phyloP scores from a whole-genome alignment of 2,797 vertebrate species.

The Champsocephalus gunnari region DNA sequence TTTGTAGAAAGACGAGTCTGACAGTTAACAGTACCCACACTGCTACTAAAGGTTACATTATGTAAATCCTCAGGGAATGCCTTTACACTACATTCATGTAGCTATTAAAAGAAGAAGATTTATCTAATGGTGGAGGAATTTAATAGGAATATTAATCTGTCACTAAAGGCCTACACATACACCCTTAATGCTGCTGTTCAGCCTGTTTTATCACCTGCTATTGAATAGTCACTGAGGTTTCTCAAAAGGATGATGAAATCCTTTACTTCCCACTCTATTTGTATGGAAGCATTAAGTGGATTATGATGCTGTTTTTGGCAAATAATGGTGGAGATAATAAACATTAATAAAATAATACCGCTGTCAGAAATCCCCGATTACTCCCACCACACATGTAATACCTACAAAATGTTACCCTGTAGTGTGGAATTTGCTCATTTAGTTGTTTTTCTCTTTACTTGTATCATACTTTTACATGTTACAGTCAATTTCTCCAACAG shows the following conservation, averaged over 20 bases:
- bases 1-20: constrained; percentile 21
- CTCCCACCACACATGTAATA: constrained; percentile 31
- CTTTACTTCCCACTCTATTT: constrained; percentile 34
- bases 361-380: constrained; percentile 7
- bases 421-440: neutral
- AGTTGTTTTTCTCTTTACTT: neutral
- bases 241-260: constrained; percentile 45
- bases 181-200: constrained; percentile 43
- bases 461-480: neutral
- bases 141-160: constrained; percentile 66
- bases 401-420: neutral
- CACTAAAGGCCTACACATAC: constrained; percentile 45
- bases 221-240: constrained; percentile 33
- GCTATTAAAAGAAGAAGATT: constrained; percentile 63
- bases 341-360: constrained; percentile 43
- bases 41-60: constrained; percentile 28
- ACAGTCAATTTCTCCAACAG: neutral
- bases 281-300: constrained; percentile 28
- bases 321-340: constrained; percentile 27
- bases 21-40: constrained; percentile 35
- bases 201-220: constrained; percentile 44
- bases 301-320: constrained; percentile 40
- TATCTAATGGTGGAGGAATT: constrained; percentile 61
- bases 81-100: constrained; percentile 37
- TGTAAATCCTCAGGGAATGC: constrained; percentile 64